These are phyloP conservation scores for Sebastes hubbsi DNA, from an alignment of 2,797 vertebrate genomes.

Conservation along the genomic window DNA sequence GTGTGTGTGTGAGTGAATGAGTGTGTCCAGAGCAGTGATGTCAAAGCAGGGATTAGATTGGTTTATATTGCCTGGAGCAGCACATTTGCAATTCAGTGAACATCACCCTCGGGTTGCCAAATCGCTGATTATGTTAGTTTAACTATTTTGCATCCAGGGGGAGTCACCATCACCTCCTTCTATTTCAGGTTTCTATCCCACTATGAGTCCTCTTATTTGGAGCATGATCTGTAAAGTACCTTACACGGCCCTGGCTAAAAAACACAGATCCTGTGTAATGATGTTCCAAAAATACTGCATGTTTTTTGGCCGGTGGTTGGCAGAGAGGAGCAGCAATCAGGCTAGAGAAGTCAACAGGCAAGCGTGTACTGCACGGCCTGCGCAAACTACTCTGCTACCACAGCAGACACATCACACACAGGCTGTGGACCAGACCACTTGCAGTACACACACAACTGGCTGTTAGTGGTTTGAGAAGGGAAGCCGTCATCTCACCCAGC, in stretches of 20 bases:
- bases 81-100: slow-evolving; percentile 66
- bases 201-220: slow-evolving; percentile 8
- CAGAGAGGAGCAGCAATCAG: slow-evolving; percentile 44
- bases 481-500: slow-evolving; percentile 72
- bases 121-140: slow-evolving; percentile 61
- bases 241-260: slow-evolving; percentile 28
- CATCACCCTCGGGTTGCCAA: slow-evolving; percentile 56
- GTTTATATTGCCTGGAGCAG: slow-evolving; percentile 65
- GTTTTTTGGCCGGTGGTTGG: slow-evolving; percentile 50
- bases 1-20: slow-evolving; percentile 21
- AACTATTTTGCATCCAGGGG: slow-evolving; percentile 54
- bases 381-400: slow-evolving; percentile 62
- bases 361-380: slow-evolving; percentile 24
- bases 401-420: slow-evolving; percentile 74
- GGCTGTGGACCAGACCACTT: slow-evolving; percentile 75
- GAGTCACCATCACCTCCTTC: slow-evolving; percentile 13
- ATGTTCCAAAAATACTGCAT: slow-evolving; percentile 65
- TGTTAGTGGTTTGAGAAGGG: slow-evolving; percentile 77
- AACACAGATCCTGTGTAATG: slow-evolving; percentile 42
- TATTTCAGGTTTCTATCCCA: slow-evolving; percentile 8
- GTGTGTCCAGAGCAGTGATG: slow-evolving; percentile 61
- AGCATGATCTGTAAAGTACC: slow-evolving; percentile 6
- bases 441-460: slow-evolving; percentile 71
- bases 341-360: slow-evolving; percentile 63
- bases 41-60: slow-evolving; percentile 75